Evolutionary conservation across 2,888 invertebrate species (phyloP).

Genomic region (Apoderus coryli): DNA sequence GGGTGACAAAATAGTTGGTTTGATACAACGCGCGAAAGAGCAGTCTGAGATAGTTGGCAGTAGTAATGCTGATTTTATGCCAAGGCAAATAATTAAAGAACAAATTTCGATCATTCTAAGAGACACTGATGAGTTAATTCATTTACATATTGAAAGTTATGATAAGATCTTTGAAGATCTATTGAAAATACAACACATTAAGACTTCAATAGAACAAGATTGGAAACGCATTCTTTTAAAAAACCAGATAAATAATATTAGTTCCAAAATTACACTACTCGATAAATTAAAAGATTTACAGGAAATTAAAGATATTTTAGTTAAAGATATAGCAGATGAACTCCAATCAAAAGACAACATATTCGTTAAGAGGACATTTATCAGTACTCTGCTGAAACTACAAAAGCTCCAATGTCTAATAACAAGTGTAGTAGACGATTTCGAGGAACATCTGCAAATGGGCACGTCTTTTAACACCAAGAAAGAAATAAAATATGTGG

Average conservation of each 20-base stretch:
- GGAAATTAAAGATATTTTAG: conserved; percentile 20
- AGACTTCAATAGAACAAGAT: conserved; percentile 23
- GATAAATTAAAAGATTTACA: conserved; percentile 26
- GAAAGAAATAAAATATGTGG: conserved; percentile 39
- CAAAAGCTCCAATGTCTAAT: conserved; percentile 28
- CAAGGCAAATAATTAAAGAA: conserved; percentile 24
- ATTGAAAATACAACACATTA: conserved; percentile 25
- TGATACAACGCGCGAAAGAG: conserved; percentile 22
- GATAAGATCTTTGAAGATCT: conserved; percentile 23
- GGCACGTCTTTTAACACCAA: conserved; percentile 35
- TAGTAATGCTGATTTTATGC: conserved; percentile 17
- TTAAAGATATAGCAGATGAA: conserved; percentile 18
- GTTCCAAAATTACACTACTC: conserved; percentile 23
- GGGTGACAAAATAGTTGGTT: conserved; percentile 21
- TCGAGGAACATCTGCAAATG: conserved; percentile 28
- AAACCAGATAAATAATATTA: conserved; percentile 22
- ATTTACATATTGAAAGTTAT: conserved; percentile 24
- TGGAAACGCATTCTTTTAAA: conserved; percentile 26
- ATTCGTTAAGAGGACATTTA: conserved; percentile 24
- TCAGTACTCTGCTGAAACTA: conserved; percentile 25
- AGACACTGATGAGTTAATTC: conserved; percentile 25
- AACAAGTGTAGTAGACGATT: conserved; percentile 24
- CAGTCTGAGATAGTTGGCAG: conserved; percentile 16
- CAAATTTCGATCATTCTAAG: conserved; percentile 23
- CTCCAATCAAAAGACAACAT: conserved; percentile 20